phyloP scores from a whole-genome alignment of 2,113 vertebrate genomes.

The Apteryx mantelli region DNA sequence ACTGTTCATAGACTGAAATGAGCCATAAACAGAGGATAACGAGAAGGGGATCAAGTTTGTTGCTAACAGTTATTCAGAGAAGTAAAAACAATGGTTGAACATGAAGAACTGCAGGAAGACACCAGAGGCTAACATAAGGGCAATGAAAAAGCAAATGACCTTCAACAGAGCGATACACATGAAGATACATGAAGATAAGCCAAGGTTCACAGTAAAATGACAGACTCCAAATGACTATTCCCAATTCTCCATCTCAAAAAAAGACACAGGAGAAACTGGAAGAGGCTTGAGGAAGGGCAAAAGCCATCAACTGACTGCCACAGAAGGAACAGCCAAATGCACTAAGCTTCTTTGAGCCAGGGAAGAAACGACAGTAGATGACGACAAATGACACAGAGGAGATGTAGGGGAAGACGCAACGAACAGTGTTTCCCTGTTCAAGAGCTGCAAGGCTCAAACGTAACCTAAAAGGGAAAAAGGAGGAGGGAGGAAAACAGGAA shows the following conservation, averaged over 20 bases:
- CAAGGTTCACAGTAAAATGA: not conserved
- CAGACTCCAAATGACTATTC: not conserved
- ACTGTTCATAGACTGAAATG: not conserved
- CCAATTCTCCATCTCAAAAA: not conserved
- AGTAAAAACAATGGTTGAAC: not conserved
- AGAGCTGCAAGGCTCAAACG: not conserved
- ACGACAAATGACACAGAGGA: fast-evolving
- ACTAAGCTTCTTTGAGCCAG: not conserved
- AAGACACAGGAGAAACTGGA: not conserved
- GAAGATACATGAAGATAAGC: not conserved
- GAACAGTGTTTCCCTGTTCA: not conserved
- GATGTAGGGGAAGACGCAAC: not conserved
- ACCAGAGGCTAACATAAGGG: not conserved
- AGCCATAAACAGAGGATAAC: not conserved
- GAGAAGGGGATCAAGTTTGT: not conserved
- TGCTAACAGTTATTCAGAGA: not conserved
- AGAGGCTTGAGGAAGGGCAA: not conserved
- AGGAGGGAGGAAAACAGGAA: not conserved
- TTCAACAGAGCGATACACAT: not conserved
- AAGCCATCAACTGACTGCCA: not conserved
- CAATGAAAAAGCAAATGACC: not conserved
- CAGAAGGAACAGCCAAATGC: not conserved
- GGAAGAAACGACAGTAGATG: not conserved
- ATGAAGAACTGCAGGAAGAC: not conserved
- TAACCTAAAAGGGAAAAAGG: not conserved